Base-by-base conservation (phyloP, 2,113 vertebrate genomes). In the Nothocercus julius region DNA sequence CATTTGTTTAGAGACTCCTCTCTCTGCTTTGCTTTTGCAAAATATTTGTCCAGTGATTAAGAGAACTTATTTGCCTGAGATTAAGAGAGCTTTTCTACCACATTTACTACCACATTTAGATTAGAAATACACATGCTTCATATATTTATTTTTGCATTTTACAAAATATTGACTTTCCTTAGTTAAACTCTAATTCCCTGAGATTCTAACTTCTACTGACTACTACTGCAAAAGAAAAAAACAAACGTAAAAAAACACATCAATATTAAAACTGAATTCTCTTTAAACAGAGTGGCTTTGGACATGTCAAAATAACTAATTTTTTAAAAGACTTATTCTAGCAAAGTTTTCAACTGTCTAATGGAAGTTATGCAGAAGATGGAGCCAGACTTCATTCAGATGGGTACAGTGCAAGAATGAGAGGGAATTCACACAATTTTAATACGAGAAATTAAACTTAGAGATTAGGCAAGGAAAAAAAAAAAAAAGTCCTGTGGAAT, bases 201-300 rank as follows among this genome's bases (percentile, higher is more conserved):
- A 6, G 5, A n/a, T 62, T 83, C 11, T 40, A 3, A 0, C 3
- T 83, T 10, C 5, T 62, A 28, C 58, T 54, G 27, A 54, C 25
- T 27, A 53, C 51, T 53, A 27, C 51, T 27, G 51, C 40, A 5
- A 15, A 68, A 44, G 36, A 64, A 32, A 59, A 25, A 45, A 79
- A 6, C 44, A 59, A 63, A 18, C 40, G 34, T 25, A 22, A 47
- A 67, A 0, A 1, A 63, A 0, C 1, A 4, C 45, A 18, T 54
- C 13, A 66, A 11, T 51, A 47, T 16, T 61, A 88, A 70, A 79
- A 40, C 0, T 0, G 5, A 58, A 34, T 30, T 32, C 53, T 18
- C 2, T 76, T 90, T 56, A 51, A 88, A 42, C 3, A 36, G 3
- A 54, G 24, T 4, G 17, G 58, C 1, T 79, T 67, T 72, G n/a